Base-by-base conservation (phyloP, 1,140 invertebrate species). In the Mactra quadrangularis region DNA sequence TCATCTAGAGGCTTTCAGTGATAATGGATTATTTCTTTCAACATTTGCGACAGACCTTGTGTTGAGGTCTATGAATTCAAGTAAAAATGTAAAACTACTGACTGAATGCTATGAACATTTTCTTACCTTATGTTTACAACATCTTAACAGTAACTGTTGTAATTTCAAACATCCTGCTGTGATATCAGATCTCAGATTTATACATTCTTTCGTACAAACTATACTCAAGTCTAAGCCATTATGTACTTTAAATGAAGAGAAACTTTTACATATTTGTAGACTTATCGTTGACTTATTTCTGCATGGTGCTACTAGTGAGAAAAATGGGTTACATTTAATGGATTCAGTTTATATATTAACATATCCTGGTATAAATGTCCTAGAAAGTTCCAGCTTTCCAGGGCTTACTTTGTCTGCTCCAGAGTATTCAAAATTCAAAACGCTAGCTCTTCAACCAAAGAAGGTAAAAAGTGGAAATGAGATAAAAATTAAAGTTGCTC, bases 261-360 rank as follows among this genome's bases (percentile, higher is more conserved):
- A 81, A n/a, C 38, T 85, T 17, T 29, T 52, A 22, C 59, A 78
- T 31, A 29, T 88, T 0, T 55, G 76, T 71, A 75, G 79, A 27
- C 38, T 87, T n/a, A 27, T 88, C 13, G 29, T 89, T 27, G 85
- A 85, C 70, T 64, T 72, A 11, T 89, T 89, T 72, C 55, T 89
- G 13, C 76, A 85, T 4, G 81, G 78, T 47, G 52, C 88, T 53
- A 79, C 84, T 19, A 70, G 84, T 15, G 27, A 33, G 13, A 29
- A 15, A 17, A 9, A 22, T 15, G 31, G 33, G 25, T 33, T 15
- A 22, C 57, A 71, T 57, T 27, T 50, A 59, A 68, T 66, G n/a
- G 78, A 85, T 70, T 75, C 62, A 27, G 66, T 89, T 27, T 83
- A 71, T 66, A 45, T 84, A 60, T 45, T 88, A n/a, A 41, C 52